A percentile compares a stretch with the other conserved stretches of the same genome.
These are phyloP conservation scores for Frankliniella intonsa DNA, from an alignment of 2,888 invertebrate species.

Conservation along the genomic window DNA sequence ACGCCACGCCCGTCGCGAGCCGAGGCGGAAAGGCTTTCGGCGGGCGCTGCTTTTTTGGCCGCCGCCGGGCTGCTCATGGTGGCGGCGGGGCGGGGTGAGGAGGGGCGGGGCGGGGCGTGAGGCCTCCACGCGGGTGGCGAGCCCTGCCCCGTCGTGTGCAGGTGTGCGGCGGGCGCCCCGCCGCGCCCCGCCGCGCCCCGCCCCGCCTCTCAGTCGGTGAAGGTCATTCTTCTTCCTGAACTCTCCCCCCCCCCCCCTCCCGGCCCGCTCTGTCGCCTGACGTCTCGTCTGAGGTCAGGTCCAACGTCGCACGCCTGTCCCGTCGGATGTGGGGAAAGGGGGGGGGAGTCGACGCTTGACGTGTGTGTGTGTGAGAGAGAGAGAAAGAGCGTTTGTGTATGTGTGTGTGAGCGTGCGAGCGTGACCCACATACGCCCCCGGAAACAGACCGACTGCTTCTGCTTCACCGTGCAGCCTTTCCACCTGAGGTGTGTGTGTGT, in stretches of 20 bases:
- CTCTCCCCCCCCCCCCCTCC: not conserved
- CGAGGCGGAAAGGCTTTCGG: no score
- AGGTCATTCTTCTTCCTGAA: constrained; percentile 15
- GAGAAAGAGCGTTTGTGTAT: no score
- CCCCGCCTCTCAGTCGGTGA: not conserved
- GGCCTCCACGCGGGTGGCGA: not conserved
- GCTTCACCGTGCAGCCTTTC: no score
- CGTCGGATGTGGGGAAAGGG: no score
- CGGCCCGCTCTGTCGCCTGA: not conserved
- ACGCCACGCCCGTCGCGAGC: no score
- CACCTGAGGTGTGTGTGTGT: no score
- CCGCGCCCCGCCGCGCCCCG: not conserved
- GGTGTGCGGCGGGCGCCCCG: not conserved
- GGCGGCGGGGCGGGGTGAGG: not conserved
- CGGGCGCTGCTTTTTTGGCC: no score
- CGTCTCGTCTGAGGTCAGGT: constrained; percentile 25
- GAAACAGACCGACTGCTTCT: no score
- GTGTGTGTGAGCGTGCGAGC: not conserved
- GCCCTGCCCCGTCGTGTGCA: not conserved
- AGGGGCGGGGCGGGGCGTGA: not conserved
- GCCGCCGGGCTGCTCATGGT: no score
- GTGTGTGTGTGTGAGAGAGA: no score
- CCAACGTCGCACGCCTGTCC: not conserved
- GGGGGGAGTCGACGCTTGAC: no score
- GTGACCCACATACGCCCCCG: no score